A percentile compares a stretch with the other conserved stretches of the same genome.
Evolutionary conservation across 2,888 invertebrate species (phyloP).

Genomic region (Drosophila sordidula): DNA sequence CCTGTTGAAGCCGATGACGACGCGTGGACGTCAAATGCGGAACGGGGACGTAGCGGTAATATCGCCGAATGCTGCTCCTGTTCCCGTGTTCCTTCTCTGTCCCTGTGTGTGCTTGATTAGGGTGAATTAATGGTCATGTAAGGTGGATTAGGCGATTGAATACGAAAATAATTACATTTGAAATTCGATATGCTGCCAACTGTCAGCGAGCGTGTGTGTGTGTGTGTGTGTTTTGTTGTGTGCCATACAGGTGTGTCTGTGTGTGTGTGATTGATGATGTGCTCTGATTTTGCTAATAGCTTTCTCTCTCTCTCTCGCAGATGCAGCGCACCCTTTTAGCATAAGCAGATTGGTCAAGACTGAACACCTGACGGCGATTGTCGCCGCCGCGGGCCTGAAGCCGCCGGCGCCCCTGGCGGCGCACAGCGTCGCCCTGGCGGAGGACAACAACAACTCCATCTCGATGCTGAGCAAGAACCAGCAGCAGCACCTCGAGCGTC

Average conservation of each 20-base stretch:
- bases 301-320: conserved; percentile 85
- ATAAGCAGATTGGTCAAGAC: conserved; percentile 90
- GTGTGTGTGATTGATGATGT: conserved; percentile 67
- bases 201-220: conserved; percentile 34
- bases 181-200: conserved; percentile 82
- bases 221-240: conserved; percentile 17
- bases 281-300: conserved; percentile 66
- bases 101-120: conserved; percentile 76
- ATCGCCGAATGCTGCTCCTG: conserved; percentile 15
- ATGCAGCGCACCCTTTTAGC: conserved; percentile 92
- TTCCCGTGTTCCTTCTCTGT: neutral
- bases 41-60: conserved; percentile 29
- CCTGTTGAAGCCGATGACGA: conserved; percentile 52
- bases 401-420: conserved; percentile 73
- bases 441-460: conserved; percentile 83
- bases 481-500: conserved; percentile 73
- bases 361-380: conserved; percentile 86
- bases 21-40: conserved; percentile 72
- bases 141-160: conserved; percentile 84
- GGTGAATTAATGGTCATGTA: conserved; percentile 85
- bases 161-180: conserved; percentile 84
- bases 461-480: conserved; percentile 84
- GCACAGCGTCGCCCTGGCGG: conserved; percentile 48
- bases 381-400: conserved; percentile 84
- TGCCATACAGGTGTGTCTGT: conserved; percentile 51